phyloP scores from a whole-genome alignment of 2,797 vertebrate species.

The Peromyscus aztecus region DNA sequence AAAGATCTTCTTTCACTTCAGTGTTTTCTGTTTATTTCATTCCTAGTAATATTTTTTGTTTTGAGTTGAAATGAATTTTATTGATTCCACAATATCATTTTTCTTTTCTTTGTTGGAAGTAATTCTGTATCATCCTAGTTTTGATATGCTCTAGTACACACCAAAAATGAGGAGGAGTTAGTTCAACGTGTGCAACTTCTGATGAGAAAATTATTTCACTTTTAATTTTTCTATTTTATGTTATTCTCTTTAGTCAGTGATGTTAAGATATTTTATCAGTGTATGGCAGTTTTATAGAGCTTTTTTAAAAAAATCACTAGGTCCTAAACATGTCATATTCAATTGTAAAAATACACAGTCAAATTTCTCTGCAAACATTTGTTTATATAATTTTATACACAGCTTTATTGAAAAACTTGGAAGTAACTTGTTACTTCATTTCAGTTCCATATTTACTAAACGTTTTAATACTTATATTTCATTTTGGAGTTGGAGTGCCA shows the following conservation, averaged over 20 bases:
- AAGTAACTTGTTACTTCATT: not conserved
- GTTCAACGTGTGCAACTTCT: too few species aligned
- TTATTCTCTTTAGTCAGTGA: not conserved
- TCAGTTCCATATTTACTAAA: too few species aligned
- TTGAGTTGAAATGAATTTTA: not conserved
- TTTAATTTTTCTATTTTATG: not conserved
- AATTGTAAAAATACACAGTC: not conserved
- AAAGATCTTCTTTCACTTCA: not conserved
- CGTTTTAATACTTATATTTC: too few species aligned
- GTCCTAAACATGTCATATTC: not conserved
- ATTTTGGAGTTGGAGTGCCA: not conserved
- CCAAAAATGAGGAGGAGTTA: too few species aligned
- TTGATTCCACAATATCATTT: not conserved
- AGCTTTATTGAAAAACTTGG: not conserved
- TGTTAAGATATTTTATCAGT: not conserved
- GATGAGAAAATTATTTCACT: too few species aligned
- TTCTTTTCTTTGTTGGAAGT: not conserved
- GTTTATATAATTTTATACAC: too few species aligned
- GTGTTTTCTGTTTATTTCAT: not conserved
- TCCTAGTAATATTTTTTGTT: not conserved
- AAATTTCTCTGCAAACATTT: too few species aligned
- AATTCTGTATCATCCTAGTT: not conserved
- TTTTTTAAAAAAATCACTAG: not conserved
- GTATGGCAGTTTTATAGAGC: too few species aligned
- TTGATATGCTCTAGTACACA: not conserved